These are phyloP conservation scores for Drosophila repleta DNA, from an alignment of 1,140 invertebrate species.

Conservation along the genomic window DNA sequence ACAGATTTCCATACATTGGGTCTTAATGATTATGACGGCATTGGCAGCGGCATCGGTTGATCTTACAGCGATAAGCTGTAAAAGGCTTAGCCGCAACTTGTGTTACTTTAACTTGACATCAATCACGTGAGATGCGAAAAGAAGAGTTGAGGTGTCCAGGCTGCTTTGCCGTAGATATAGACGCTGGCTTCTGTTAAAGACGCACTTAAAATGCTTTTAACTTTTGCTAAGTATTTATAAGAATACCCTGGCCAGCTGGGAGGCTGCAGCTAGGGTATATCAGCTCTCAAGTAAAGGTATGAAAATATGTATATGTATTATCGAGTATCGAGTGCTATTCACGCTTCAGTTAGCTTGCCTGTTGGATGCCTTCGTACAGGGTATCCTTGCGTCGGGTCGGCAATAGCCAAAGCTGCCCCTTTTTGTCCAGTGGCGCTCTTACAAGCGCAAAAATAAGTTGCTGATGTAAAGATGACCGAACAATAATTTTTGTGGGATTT, in stretches of 20 bases:
- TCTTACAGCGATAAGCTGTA: slow-evolving; percentile 53
- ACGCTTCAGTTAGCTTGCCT: no score
- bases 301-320: not conserved
- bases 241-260: not conserved
- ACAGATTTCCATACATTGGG: slow-evolving; percentile 4
- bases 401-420: not conserved
- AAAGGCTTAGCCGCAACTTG: slow-evolving; percentile 41
- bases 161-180: slow-evolving; percentile 4
- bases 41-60: slow-evolving; percentile 22
- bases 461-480: slow-evolving; percentile 73
- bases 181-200: slow-evolving; percentile 69
- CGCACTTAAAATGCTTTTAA: slow-evolving; percentile 76
- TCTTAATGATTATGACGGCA: slow-evolving; percentile 10
- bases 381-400: not conserved
- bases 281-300: not conserved
- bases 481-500: slow-evolving; percentile 64
- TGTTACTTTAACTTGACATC: slow-evolving; percentile 76
- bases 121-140: slow-evolving; percentile 41
- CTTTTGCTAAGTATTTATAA: slow-evolving; percentile 53
- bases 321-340: not conserved
- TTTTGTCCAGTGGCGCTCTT: slow-evolving; percentile 18
- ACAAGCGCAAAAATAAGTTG: slow-evolving; percentile 43
- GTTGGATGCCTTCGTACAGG: not conserved
- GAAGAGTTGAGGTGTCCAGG: slow-evolving; percentile 18
- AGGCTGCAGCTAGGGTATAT: not conserved